Conservation (phyloP, 1,140 invertebrate genomes). For the Rhyzopertha dominica region DNA sequence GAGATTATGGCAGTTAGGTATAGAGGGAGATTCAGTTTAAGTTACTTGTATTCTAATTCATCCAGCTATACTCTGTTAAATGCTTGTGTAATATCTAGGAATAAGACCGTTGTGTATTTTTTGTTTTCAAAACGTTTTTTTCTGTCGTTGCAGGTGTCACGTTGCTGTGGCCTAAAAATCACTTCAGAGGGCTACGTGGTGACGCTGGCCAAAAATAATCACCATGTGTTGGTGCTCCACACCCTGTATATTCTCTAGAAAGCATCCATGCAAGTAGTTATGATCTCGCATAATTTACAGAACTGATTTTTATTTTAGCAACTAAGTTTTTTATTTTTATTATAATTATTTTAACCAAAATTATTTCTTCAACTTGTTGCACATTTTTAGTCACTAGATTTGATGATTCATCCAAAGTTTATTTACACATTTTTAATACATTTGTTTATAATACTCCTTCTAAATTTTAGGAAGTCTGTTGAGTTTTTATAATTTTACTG, state of each 20-base stretch:
- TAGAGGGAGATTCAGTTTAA: too few species aligned
- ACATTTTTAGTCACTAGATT: conserved; percentile 13
- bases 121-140: conserved; percentile 35
- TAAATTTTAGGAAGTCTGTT: conserved; percentile 17
- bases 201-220: conserved; percentile 96
- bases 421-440: conserved; percentile 22
- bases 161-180: conserved; percentile 95
- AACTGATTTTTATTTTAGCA: conserved; percentile 40
- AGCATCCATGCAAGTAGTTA: conserved; percentile 31
- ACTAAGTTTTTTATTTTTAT: conserved; percentile 19
- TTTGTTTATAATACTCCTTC: conserved; percentile 20
- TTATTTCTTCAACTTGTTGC: conserved; percentile 5
- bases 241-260: conserved; percentile 88
- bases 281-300: conserved; percentile 43
- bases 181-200: conserved; percentile 95
- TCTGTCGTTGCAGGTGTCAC: conserved; percentile 87
- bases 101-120: conserved; percentile 1
- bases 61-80: too few species aligned
- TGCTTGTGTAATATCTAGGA: too few species aligned
- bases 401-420: conserved; percentile 22
- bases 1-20: too few species aligned
- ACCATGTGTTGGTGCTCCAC: conserved; percentile 94
- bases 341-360: background rate
- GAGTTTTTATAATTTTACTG: conserved; percentile 19
- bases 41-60: too few species aligned